These are phyloP conservation scores for Heteropelma amictum DNA, from an alignment of 2,888 invertebrate species.

Conservation along the genomic window DNA sequence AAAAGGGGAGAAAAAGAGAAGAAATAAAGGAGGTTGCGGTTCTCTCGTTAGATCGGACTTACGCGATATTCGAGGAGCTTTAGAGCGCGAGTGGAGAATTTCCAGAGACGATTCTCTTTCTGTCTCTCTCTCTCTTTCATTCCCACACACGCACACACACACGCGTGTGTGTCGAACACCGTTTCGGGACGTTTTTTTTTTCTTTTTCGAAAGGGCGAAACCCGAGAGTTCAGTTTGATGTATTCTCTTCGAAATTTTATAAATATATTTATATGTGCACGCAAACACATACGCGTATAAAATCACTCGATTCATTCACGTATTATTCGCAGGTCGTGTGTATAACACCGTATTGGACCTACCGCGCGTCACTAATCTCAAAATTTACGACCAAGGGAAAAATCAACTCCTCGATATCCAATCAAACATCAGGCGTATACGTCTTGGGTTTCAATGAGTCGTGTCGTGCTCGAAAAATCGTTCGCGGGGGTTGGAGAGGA, in stretches of 20 bases:
- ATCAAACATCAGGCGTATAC: slow-evolving; percentile 43
- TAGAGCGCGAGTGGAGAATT: slow-evolving; percentile 47
- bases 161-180: not conserved
- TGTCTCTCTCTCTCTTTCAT: not conserved
- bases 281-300: not conserved
- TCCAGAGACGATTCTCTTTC: slow-evolving; percentile 11
- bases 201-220: slow-evolving; percentile 68
- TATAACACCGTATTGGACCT: slow-evolving; percentile 66
- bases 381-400: slow-evolving; percentile 66
- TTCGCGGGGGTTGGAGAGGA: too few relatives aligned
- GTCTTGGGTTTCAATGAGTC: slow-evolving; percentile 57
- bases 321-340: slow-evolving; percentile 57
- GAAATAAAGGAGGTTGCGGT: slow-evolving; percentile 7
- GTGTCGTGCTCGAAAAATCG: slow-evolving; percentile 19
- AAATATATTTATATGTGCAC: not conserved
- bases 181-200: slow-evolving; percentile 30
- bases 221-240: slow-evolving; percentile 64
- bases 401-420: slow-evolving; percentile 67
- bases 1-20: not conserved
- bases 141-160: too few relatives aligned
- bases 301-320: slow-evolving; percentile 64
- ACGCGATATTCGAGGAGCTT: slow-evolving; percentile 67
- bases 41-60: slow-evolving; percentile 68
- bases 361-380: slow-evolving; percentile 74
- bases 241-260: slow-evolving; percentile 33